phyloP scores from a whole-genome alignment of 2,797 vertebrate species.

The Cynopterus sphinx region DNA sequence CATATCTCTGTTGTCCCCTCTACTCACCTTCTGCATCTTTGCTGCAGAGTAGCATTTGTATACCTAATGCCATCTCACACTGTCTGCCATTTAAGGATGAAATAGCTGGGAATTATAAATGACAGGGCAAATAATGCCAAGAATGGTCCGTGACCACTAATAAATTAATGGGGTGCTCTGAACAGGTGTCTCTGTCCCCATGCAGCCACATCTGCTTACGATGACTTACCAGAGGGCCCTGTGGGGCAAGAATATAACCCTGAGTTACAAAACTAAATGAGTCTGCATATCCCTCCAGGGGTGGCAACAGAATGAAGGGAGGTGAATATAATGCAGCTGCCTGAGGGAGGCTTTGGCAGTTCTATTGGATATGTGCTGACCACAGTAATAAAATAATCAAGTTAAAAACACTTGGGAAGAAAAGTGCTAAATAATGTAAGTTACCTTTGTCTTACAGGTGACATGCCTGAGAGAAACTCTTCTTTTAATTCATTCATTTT shows the following conservation, averaged over 20 bases:
- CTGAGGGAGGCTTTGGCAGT: neutral
- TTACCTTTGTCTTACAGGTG: neutral
- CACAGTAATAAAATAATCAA: conserved; percentile 56
- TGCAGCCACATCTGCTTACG: neutral
- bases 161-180: neutral
- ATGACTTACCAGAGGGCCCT: accelerated
- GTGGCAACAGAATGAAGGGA: neutral
- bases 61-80: neutral
- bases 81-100: neutral
- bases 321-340: neutral
- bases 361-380: neutral
- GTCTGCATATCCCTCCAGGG: neutral
- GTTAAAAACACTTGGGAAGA: neutral
- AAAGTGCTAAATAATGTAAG: conserved; percentile 42
- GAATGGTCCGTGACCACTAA: neutral
- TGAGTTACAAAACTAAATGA: neutral
- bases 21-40: neutral
- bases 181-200: neutral
- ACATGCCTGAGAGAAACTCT: neutral
- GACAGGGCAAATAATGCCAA: neutral
- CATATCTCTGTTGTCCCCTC: neutral
- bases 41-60: neutral
- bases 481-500: conserved; percentile 51
- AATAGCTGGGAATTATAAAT: neutral
- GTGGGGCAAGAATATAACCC: neutral